Base-by-base conservation (phyloP, 2,888 invertebrate species). In the Heliconius hortense region DNA sequence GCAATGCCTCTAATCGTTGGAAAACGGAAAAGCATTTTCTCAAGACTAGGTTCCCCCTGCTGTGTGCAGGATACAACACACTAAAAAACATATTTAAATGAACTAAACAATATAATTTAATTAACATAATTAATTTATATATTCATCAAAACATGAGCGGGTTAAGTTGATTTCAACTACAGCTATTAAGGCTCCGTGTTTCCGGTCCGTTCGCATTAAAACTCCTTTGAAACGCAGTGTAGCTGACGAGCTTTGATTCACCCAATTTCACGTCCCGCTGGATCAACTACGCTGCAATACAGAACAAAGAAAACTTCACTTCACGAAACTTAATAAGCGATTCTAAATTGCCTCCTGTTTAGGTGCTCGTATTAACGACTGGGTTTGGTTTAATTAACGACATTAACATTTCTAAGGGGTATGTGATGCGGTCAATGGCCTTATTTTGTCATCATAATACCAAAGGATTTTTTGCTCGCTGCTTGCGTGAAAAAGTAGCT, bases 261-360 rank as follows among this genome's bases (percentile, higher is more conserved):
- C 84, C 85, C 84, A 89, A 91, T 89, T 89, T 88, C 83, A 87
- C 86, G 87, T 87, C 78, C 88, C 87, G 84, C 84, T 88, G 87
- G 87, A 87, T 88, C 83, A 86, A 85, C 86, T 85, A 84, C 82
- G 82, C 79, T 83, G 84, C 86, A 84, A 85, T 86, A 87, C 84
- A 86, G 85, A 89, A 90, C 89, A 89, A 88, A 86, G 87, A 86
- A 88, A 87, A 88, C 87, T 89, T 86, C 79, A 85, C 85, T 85
- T 86, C 84, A 80, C 82, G 80, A 83, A 87, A 86, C 86, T 86
- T 88, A 87, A 90, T 89, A 87, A 87, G 84, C 81, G 82, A 81
- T 84, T 85, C 83, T 82, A 84, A 87, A 86, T 84, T 84, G 82
- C 82, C 73, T 74, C 70, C 75, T 75, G 75, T 75, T 75, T 72